A percentile compares a stretch with the other conserved stretches of the same genome.
phyloP scores from a whole-genome alignment of 1,140 invertebrate genomes.

The Caerostris darwini region DNA sequence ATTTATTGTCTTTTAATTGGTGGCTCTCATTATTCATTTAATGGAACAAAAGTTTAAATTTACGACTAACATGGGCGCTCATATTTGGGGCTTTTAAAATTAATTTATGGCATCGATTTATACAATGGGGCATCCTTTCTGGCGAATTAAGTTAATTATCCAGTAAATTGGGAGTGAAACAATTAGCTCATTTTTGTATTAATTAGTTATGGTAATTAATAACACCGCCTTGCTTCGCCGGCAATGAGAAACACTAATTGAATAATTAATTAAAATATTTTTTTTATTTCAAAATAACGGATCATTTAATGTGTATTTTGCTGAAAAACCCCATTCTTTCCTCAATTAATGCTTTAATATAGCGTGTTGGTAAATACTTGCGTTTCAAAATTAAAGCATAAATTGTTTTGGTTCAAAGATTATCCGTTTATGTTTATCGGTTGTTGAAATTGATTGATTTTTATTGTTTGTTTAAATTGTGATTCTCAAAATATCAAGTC shows the following conservation, averaged over 20 bases:
- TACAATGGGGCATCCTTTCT: background rate
- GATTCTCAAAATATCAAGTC: no score
- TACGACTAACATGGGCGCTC: background rate
- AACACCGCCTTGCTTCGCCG: background rate
- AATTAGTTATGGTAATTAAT: constrained; percentile 36
- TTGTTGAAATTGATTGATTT: no score
- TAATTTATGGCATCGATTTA: constrained; percentile 8
- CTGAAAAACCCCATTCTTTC: constrained; percentile 1
- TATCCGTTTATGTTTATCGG: no score
- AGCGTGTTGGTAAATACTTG: background rate
- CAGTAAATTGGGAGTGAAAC: constrained; percentile 32
- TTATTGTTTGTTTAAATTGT: no score
- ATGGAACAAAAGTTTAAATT: no score
- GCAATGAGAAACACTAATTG: constrained; percentile 18
- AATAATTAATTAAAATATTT: constrained; percentile 27
- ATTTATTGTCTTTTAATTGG: background rate
- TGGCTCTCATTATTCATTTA: no score
- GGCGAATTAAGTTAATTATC: constrained; percentile 15
- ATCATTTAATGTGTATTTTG: background rate
- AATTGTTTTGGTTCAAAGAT: no score
- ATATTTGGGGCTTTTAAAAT: constrained; percentile 13
- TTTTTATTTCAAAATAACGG: background rate
- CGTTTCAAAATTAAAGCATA: background rate
- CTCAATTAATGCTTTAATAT: background rate
- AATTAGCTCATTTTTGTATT: constrained; percentile 39